These are phyloP conservation scores for Hypsibius dujardini DNA, from an alignment of 1,140 invertebrate genomes.

Conservation along the genomic window DNA sequence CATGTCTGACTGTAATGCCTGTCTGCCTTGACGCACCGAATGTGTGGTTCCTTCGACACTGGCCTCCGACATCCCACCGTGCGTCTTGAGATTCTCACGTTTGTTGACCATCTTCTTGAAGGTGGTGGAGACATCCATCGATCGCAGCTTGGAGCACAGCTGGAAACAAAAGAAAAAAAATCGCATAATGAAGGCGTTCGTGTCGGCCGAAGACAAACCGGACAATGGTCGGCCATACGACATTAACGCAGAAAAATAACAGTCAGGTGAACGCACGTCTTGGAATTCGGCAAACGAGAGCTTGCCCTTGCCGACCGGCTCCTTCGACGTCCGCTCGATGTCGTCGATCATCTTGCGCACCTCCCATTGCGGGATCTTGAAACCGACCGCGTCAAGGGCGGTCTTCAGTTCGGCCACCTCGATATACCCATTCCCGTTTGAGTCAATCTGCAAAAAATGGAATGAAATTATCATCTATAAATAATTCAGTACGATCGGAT, in stretches of 20 bases:
- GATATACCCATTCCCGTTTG: slow-evolving; percentile 72
- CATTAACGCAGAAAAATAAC: too few relatives aligned
- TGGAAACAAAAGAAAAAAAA: slow-evolving; percentile 33
- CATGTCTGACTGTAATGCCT: not conserved
- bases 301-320: slow-evolving; percentile 44
- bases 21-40: slow-evolving; percentile 44
- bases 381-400: slow-evolving; percentile 69
- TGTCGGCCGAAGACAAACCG: not conserved
- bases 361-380: slow-evolving; percentile 80
- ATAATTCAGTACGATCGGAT: not conserved
- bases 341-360: slow-evolving; percentile 76
- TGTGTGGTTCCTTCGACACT: slow-evolving; percentile 82
- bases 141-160: slow-evolving; percentile 67
- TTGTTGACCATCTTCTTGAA: slow-evolving; percentile 83
- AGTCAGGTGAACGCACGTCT: slow-evolving; percentile 32
- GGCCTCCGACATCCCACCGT: slow-evolving; percentile 81
- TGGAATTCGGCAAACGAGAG: slow-evolving; percentile 70
- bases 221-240: slow-evolving; percentile 10
- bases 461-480: not conserved
- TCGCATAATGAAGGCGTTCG: slow-evolving; percentile 16
- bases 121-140: slow-evolving; percentile 66
- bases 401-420: slow-evolving; percentile 68
- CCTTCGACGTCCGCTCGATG: slow-evolving; percentile 49
- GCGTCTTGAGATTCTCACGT: slow-evolving; percentile 73
- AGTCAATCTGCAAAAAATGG: slow-evolving; percentile 60